These are phyloP conservation scores for Nudaria mundana DNA, from an alignment of 2,888 invertebrate genomes.

Conservation along the genomic window DNA sequence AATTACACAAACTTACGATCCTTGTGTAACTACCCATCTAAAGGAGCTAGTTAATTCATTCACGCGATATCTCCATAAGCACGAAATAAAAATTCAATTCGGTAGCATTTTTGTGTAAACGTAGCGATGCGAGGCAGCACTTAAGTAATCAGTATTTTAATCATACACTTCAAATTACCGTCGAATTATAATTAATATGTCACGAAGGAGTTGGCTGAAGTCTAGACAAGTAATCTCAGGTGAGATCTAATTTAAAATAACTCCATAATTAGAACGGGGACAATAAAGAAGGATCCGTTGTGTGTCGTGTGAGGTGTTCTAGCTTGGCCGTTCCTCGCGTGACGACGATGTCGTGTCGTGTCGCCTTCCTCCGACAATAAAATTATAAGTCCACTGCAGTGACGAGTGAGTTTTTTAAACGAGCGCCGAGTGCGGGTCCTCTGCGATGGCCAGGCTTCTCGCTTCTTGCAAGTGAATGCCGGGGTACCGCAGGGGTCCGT, in stretches of 20 bases:
- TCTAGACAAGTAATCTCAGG: conserved; percentile 70
- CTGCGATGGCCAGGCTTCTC: no score
- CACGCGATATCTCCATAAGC: conserved; percentile 45
- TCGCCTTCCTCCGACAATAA: conserved; percentile 76
- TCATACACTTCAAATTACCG: conserved; percentile 59
- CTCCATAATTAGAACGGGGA: conserved; percentile 68
- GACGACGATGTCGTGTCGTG: conserved; percentile 73
- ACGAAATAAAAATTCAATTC: conserved; percentile 45
- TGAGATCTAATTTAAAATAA: conserved; percentile 68
- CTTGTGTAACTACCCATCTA: conserved; percentile 28
- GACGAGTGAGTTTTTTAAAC: no score
- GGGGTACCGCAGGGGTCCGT: no score
- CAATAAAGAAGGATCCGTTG: conserved; percentile 67
- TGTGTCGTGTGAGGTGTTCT: conserved; percentile 55
- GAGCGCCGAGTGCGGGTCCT: no score
- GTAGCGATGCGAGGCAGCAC: conserved; percentile 17
- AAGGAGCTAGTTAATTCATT: conserved; percentile 36
- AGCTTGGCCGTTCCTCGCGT: conserved; percentile 51
- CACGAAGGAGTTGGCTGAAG: conserved; percentile 60
- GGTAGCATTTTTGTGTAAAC: conserved; percentile 37
- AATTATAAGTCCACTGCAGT: conserved; percentile 80
- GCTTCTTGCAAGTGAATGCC: no score
- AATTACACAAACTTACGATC: conserved; percentile 24
- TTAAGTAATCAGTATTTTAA: conserved; percentile 58
- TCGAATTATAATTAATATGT: conserved; percentile 73